Base-by-base conservation (phyloP, 2,797 vertebrate genomes). In the Sebastes nivosus region DNA sequence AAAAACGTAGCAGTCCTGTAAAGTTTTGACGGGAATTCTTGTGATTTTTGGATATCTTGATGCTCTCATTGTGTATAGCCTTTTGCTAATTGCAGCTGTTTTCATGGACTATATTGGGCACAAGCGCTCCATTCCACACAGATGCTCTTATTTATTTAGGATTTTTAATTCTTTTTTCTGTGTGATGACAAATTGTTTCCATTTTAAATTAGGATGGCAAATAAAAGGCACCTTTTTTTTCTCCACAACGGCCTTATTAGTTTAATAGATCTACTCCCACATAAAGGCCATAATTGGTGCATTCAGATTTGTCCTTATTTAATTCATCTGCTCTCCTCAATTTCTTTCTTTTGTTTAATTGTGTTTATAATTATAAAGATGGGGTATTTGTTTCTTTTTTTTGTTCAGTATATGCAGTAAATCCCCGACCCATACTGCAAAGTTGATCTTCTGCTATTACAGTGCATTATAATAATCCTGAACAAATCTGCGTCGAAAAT, bases 381-480 rank as follows among this genome's bases (percentile, higher is more conserved):
- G 60, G 69, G 46, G 36, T 76, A 18, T 83, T 84, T 91, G 78
- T 64, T 86, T 50, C 29, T 32, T 77, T 80, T 30, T 79, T 38
- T 38, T 5, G 79, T 82, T 82, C 77, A 32, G 77, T 82, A 57
- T 74, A 75, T 87, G 73, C 80, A 89, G 84, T 73, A 93, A 93
- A 94, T 94, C 89, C 77, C 71, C 86, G 85, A 86, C 85, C 88
- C 87, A 52, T 88, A 57, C 81, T 91, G 88, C 84, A 85, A 94
- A 93, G 88, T 92, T 93, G 89, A 90, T 91, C 87, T 87, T 87
- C 57, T 81, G 89, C 88, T 91, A 81, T 91, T 88, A 68, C 88
- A 79, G 79, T 91, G 91, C 76, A 91, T 93, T 90, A 93, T 86
- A 91, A 93, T 93, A 94, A 94, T 94, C 92, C 88, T 80, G 80